Evolutionary conservation across 2,113 vertebrate genomes (phyloP).

Genomic region (Xenus cinereus): DNA sequence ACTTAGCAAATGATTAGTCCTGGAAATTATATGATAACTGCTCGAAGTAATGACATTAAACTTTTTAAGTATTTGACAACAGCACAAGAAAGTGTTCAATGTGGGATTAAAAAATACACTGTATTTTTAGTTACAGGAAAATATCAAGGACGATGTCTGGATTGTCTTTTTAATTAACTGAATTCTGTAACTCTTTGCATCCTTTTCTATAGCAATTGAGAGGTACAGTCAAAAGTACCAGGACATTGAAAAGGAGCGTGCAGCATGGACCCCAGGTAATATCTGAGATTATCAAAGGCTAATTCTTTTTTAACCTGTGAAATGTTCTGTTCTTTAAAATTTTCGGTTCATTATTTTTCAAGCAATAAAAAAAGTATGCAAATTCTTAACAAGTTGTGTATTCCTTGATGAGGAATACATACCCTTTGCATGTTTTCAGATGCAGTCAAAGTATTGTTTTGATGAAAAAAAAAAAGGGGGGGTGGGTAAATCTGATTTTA

Average conservation of each 20-base stretch:
- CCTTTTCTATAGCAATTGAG: constrained; percentile 77
- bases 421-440: background rate
- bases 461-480: too few relatives aligned
- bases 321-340: background rate
- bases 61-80: background rate
- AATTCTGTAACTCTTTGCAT: background rate
- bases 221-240: constrained; percentile 84
- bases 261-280: constrained; percentile 85
- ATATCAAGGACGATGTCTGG: background rate
- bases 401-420: background rate
- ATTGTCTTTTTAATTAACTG: background rate
- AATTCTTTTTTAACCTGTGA: background rate
- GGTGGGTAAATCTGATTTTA: background rate
- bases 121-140: background rate
- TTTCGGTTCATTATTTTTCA: background rate
- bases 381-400: background rate
- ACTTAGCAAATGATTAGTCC: background rate
- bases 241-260: constrained; percentile 53
- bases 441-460: background rate
- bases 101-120: background rate
- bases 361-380: background rate
- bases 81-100: background rate
- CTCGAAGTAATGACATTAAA: background rate
- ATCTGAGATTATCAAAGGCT: background rate
- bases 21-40: background rate